A percentile compares a stretch with the other conserved stretches of the same genome.
Conservation (phyloP, 2,113 vertebrate species). For the Lepidothrix coronata region DNA sequence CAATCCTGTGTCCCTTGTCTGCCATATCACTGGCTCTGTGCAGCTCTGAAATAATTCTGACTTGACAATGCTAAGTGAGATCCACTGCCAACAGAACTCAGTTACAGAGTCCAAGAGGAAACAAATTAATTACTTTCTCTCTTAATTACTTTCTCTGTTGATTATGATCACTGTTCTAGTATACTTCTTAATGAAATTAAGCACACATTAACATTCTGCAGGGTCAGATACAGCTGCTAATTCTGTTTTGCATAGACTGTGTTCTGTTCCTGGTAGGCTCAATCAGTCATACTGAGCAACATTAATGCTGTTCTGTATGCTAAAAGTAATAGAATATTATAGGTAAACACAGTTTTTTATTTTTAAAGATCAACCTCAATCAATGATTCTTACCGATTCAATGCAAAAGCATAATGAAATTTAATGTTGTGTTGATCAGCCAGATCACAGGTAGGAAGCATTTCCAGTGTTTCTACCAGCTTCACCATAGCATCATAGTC, state of each 20-base stretch:
- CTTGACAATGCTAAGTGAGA: not conserved
- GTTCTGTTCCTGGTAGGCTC: not conserved
- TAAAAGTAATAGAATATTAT: not conserved
- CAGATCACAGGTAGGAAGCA: conserved; percentile 91
- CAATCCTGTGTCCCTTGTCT: not conserved
- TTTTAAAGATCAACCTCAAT: not conserved
- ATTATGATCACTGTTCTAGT: not conserved
- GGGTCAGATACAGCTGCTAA: not conserved
- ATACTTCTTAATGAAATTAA: not conserved
- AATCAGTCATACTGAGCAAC: not conserved
- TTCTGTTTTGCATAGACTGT: not conserved
- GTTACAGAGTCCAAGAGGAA: not conserved
- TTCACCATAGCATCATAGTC: conserved; percentile 97
- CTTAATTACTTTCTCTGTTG: not conserved
- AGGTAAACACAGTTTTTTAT: not conserved
- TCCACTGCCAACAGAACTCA: not conserved
- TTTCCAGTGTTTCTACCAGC: conserved; percentile 90
- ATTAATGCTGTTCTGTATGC: not conserved
- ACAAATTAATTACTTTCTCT: not conserved
- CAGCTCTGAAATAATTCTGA: rapidly evolving
- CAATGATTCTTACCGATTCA: conserved; percentile 85
- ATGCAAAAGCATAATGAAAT: conserved; percentile 94
- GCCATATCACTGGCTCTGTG: rapidly evolving
- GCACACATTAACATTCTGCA: not conserved
- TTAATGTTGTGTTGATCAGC: conserved; percentile 93